Base-by-base conservation (phyloP, 2,797 vertebrate species). In the Betta splendens region DNA sequence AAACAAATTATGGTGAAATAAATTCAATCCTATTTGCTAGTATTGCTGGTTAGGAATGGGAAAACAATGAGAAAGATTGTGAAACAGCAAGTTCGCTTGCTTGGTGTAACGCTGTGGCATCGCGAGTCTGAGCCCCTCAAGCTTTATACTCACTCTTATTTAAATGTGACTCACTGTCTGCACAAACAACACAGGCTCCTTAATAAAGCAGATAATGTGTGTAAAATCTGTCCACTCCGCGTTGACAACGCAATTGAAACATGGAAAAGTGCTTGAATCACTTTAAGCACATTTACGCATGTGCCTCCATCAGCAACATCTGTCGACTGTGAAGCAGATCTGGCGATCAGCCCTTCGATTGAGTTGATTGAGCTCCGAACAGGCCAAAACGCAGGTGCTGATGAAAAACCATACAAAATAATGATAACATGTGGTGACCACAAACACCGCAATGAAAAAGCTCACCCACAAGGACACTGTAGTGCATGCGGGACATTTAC, bases 201-300 rank as follows among this genome's bases (percentile, higher is more conserved):
- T 60, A 32, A 45, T 58, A 35, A 48, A 63, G 48, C n/a, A 25
- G n/a, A 48, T 44, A 22, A 5, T 12, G 17, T 20, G 32, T 36
- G 32, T 37, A 32, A 13, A 13, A 39, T 43, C 25, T 35, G 25
- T 61, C 21, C 12, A 5, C 4, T 17, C 25, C 13, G 13, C 61
- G 11, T 44, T 42, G 39, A 45, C 28, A 37, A 33, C 22, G 18
- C 32, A 51, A 38, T 51, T 35, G 70, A 43, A 68, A 74, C 56
- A 63, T n/a, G 21, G 39, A 49, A 18, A 52, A 57, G 1, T 22
- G 25, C 35, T 25, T 56, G 8, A 44, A 43, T 64, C 13, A 7
- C 33, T 52, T 54, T 18, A 25, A 46, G 52, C 23, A 67, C 32
- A 48, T 39, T 46, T 46, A 26, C 33, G 50, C 37, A 38, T 11